Evolutionary conservation across 2,797 vertebrate genomes (phyloP).

Genomic region (Onychomys leucogaster): DNA sequence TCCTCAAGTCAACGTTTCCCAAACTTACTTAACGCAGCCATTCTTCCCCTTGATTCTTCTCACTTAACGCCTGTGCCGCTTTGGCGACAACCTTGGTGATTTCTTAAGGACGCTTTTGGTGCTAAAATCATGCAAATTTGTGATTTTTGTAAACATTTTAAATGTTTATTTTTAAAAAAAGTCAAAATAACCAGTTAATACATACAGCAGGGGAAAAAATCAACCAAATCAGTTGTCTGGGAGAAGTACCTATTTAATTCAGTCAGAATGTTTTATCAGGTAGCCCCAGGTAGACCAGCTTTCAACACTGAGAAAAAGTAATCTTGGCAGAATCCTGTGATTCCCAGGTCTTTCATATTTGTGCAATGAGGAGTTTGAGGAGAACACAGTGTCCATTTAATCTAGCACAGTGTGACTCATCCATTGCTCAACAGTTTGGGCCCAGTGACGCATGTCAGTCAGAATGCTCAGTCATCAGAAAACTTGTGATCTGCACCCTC

Average conservation of each 20-base stretch:
- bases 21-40: slow-evolving; percentile 51
- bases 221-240: slow-evolving; percentile 71
- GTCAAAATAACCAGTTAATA: slow-evolving; percentile 75
- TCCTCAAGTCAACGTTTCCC: slow-evolving; percentile 13
- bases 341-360: slow-evolving; percentile 5
- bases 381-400: slow-evolving; percentile 13
- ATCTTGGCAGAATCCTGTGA: slow-evolving; percentile 55
- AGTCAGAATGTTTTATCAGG: slow-evolving; percentile 72
- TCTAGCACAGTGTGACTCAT: not conserved
- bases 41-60: slow-evolving; percentile 11
- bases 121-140: slow-evolving; percentile 28
- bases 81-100: not conserved
- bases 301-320: slow-evolving; percentile 55
- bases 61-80: slow-evolving; percentile 36
- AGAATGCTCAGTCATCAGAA: slow-evolving; percentile 10
- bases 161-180: slow-evolving; percentile 58
- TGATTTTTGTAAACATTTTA: slow-evolving; percentile 65
- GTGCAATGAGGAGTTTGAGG: slow-evolving; percentile 1
- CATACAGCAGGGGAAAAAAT: slow-evolving; percentile 52
- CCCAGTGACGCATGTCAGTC: slow-evolving; percentile 5
- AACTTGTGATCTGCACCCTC: not conserved
- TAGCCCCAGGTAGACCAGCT: slow-evolving; percentile 71
- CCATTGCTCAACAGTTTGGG: not conserved
- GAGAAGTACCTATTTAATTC: slow-evolving; percentile 69
- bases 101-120: slow-evolving; percentile 28